Evolutionary conservation across 1,140 invertebrate species (phyloP).

Genomic region (Drosophila kurseongensis): DNA sequence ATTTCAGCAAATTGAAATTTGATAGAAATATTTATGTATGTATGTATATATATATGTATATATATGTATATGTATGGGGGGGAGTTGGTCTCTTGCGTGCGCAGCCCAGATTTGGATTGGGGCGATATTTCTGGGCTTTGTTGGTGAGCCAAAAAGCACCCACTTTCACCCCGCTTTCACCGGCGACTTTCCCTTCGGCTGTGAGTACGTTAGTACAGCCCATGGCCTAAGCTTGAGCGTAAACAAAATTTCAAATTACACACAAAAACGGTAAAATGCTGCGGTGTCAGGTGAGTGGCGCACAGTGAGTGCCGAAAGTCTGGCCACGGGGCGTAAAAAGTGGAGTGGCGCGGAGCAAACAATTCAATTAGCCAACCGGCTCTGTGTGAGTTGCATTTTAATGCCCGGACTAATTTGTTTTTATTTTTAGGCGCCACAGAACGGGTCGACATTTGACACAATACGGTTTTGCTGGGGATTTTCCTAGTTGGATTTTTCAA

Average conservation of each 20-base stretch:
- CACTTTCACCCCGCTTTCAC: conserved; percentile 3
- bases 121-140: conserved; percentile 11
- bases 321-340: conserved; percentile 19
- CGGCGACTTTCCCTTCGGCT: conserved; percentile 5
- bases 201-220: conserved; percentile 41
- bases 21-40: conserved; percentile 75
- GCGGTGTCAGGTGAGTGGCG: conserved; percentile 46
- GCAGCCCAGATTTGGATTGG: conserved; percentile 44
- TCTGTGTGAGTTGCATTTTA: conserved; percentile 42
- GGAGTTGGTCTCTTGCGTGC: conserved; percentile 35
- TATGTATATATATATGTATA: background rate
- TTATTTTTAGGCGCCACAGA: conserved; percentile 13
- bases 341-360: conserved; percentile 20
- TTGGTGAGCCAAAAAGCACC: background rate
- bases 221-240: conserved; percentile 67
- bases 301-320: conserved; percentile 8
- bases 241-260: conserved; percentile 76
- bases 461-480: background rate
- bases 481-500: background rate
- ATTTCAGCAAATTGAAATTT: conserved; percentile 80
- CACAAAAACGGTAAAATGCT: conserved; percentile 45
- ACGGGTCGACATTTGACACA: background rate
- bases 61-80: no score
- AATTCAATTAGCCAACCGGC: conserved; percentile 49
- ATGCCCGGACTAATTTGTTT: conserved; percentile 24